A percentile compares a stretch with the other conserved stretches of the same genome.
Conservation (phyloP, 2,797 vertebrate species). For the Halcyon leucocephala region DNA sequence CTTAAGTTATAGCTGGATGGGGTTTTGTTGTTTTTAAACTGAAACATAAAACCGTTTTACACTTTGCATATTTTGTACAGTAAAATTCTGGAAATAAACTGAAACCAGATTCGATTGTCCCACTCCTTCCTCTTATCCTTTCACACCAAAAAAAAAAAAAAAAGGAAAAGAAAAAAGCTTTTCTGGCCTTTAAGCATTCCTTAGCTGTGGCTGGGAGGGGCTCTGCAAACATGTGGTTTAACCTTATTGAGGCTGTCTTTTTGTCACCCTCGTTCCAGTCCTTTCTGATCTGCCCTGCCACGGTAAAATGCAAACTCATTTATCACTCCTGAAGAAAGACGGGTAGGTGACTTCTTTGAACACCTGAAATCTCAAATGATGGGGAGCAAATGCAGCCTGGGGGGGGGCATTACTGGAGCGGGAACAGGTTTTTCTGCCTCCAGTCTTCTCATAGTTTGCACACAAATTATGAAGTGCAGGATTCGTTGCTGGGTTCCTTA, state of each 20-base stretch:
- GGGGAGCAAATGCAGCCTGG: conserved; percentile 2
- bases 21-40: conserved; percentile 67
- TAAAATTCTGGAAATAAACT: conserved; percentile 78
- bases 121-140: conserved; percentile 10
- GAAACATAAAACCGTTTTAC: conserved; percentile 71
- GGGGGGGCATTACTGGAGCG: background rate
- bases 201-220: conserved; percentile 2
- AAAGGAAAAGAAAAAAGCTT: background rate
- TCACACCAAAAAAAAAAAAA: background rate
- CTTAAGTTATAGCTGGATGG: conserved; percentile 63
- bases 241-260: conserved; percentile 1
- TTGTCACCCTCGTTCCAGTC: background rate
- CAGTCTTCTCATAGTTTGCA: background rate
- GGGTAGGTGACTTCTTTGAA: background rate
- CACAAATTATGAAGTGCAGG: background rate
- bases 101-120: conserved; percentile 50
- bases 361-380: conserved; percentile 20
- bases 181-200: conserved; percentile 5
- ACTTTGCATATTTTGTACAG: conserved; percentile 76
- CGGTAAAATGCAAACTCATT: conserved; percentile 29
- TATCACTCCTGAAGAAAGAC: background rate
- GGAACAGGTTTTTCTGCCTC: conserved; percentile 65
- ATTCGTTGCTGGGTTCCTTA: background rate
- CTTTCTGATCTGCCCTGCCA: background rate
- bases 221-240: conserved; percentile 15